Base-by-base conservation (phyloP, 2,113 vertebrate genomes). In the Micromys minutus region DNA sequence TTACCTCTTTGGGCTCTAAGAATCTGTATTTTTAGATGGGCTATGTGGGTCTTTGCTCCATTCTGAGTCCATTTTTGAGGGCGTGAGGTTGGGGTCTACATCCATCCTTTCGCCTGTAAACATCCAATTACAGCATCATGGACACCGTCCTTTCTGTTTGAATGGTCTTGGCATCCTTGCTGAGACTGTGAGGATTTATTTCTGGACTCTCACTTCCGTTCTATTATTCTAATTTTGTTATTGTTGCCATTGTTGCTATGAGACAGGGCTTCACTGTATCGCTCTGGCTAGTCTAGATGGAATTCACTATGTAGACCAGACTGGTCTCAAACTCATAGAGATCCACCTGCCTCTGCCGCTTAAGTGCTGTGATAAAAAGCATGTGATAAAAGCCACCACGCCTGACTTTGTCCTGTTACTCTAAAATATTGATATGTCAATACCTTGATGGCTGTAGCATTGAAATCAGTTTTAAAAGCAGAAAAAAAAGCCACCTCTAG, bases 391-490 rank as follows among this genome's bases (percentile, higher is more conserved):
- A n/a, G n/a, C 13, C 24, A 17, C 15, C 12, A 16, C 0, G 12
- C 55, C 55, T 81, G 79, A 36, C 55, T 61, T 61, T 92, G 31
- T 17, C 61, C 55, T 59, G 50, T 47, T 72, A 47, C 45, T 76
- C 45, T 85, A 39, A n/a, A 92, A 63, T 85, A 42, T 57, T 59
- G 63, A 15, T 89, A 72, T 47, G 39, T 36, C 8, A 85, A 2
- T 45, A 21, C 89, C 57, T 24, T 86, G n/a, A 65, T 94, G 89
- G 36, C 5, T 31, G 6, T 67, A 65, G n/a, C 61, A 74, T 31
- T 83, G 24, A 77, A 55, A 10, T 87, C 85, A 72, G 19, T 94
- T 93, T 94, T 69, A 22, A 74, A 93, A 89, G 79, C 31, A 85
- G 79, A 31, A 94, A 83, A 15, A 13, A n/a, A 21, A 3, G 67